Evolutionary conservation across 2,113 vertebrate species (phyloP).

Genomic region (Podarcis cretensis): DNA sequence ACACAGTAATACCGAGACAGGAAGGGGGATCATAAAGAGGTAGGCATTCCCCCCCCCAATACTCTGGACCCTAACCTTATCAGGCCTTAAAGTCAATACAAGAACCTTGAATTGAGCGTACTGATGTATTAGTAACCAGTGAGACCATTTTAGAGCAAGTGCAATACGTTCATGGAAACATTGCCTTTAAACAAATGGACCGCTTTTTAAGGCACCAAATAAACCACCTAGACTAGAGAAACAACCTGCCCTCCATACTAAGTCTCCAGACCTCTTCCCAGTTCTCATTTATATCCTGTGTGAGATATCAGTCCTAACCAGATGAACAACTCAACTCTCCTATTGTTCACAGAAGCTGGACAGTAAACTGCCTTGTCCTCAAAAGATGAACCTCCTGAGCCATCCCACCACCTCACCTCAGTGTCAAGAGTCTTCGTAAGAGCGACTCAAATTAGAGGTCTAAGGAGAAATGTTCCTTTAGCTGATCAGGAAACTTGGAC

Average conservation of each 20-base stretch:
- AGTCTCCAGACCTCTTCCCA: neutral
- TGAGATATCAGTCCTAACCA: neutral
- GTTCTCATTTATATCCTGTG: neutral
- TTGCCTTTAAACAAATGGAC: neutral
- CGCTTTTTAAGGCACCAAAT: neutral
- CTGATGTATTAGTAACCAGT: neutral
- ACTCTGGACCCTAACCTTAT: neutral
- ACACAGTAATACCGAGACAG: neutral
- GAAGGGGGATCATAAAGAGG: neutral
- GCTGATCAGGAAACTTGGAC: neutral
- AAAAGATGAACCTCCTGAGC: neutral
- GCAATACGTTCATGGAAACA: neutral
- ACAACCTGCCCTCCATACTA: neutral
- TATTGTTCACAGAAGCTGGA: neutral
- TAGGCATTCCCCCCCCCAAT: neutral
- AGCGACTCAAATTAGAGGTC: neutral
- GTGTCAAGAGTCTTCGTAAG: neutral
- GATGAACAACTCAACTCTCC: neutral
- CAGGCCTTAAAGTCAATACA: neutral
- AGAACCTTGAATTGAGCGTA: neutral
- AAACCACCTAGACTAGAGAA: no score
- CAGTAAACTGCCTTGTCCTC: neutral
- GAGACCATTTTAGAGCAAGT: neutral
- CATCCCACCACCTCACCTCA: neutral
- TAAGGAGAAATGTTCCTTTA: neutral